These are phyloP conservation scores for Colletes latitarsis DNA, from an alignment of 1,140 invertebrate genomes.

Conservation along the genomic window DNA sequence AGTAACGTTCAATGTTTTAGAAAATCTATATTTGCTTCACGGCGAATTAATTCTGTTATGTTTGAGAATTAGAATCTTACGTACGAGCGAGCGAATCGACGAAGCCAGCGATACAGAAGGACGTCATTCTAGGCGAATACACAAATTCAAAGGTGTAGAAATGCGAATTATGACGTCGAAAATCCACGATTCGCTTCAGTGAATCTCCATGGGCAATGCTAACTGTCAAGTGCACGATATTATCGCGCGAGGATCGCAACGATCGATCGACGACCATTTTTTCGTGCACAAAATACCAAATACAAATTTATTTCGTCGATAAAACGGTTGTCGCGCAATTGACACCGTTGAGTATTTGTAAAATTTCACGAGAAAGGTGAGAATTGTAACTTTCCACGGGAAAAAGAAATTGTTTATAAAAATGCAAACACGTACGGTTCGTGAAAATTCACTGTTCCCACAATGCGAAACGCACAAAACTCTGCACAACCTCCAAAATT, in stretches of 20 bases:
- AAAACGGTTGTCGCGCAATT: neutral
- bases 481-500: too few relatives aligned
- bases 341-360: neutral
- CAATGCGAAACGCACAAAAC: too few relatives aligned
- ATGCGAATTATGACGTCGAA: neutral
- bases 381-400: too few relatives aligned
- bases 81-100: neutral
- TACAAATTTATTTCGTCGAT: neutral
- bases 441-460: too few relatives aligned
- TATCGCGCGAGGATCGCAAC: neutral
- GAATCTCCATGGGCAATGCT: neutral
- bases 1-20: neutral
- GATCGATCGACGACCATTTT: neutral
- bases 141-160: conserved; percentile 11
- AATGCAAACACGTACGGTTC: too few relatives aligned
- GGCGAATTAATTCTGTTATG: neutral
- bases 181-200: neutral
- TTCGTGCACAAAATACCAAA: too few relatives aligned
- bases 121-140: conserved; percentile 5
- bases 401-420: too few relatives aligned
- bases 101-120: conserved; percentile 1
- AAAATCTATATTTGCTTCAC: neutral
- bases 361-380: neutral
- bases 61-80: neutral
- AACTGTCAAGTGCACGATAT: neutral